Base-by-base conservation (phyloP, 2,797 vertebrate species). In the Phataginus tricuspis region DNA sequence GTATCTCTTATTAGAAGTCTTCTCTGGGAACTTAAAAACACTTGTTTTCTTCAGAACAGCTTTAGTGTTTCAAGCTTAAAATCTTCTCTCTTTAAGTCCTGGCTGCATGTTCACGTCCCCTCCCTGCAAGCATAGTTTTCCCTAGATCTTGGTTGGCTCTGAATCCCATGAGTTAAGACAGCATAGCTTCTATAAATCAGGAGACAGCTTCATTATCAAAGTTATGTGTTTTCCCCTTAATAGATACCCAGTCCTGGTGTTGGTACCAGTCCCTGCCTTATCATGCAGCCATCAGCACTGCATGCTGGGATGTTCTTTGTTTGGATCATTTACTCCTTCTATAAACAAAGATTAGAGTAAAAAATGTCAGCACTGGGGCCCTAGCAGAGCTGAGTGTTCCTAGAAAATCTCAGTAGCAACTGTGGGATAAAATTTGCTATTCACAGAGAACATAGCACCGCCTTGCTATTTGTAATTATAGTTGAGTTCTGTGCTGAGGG, bases 321-420 rank as follows among this genome's bases (percentile, higher is more conserved):
- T 98, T 98, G 98, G 98, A 99, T 98, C 99, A 99, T 99, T 99
- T 99, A 98, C 98, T 99, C 98, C 98, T 98, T 98, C 98, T 98
- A 98, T 99, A 99, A 99, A 99, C 99, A 99, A 99, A 99, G 99
- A 99, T 99, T 99, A 99, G 98, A 98, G 98, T 79, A 98, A 98
- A 98, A 98, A 98, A 98, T 98, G 98, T 99, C 98, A 98, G 96
- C 98, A 94, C 90, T 97, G 95, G 98, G 97, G 98, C 98, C 98
- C 98, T 97, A 95, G 98, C 98, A 98, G 98, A 96, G 97, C 98
- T 97, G 96, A 98, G 98, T 97, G 97, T 99, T 99, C 98, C 98
- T 98, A 96, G 97, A 98, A 99, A 99, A 99, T 98, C 98, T 98
- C 98, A 98, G 98, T 98, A 96, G 90, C 96, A 95, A 98, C 98